A percentile compares a stretch with the other conserved stretches of the same genome.
These are phyloP conservation scores for Minunthozetes semirufus DNA, from an alignment of 2,888 invertebrate species.

Conservation along the genomic window DNA sequence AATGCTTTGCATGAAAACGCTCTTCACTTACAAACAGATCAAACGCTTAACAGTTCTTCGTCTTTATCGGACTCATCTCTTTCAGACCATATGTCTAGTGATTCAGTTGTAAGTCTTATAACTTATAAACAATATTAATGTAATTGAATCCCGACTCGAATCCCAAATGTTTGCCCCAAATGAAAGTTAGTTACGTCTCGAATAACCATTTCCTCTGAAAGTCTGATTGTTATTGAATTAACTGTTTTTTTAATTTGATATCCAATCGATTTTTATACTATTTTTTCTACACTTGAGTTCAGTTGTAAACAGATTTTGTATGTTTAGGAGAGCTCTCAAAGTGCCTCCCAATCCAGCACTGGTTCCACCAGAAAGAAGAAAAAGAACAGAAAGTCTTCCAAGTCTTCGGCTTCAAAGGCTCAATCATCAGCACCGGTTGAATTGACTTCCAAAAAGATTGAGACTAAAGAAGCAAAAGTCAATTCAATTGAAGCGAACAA, in stretches of 20 bases:
- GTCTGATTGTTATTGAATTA: background rate
- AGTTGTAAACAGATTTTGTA: background rate
- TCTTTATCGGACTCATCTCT: background rate
- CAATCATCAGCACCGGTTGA: conserved; percentile 7
- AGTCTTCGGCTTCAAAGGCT: background rate
- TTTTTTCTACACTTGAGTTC: background rate
- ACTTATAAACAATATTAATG: background rate
- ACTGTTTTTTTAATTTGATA: background rate
- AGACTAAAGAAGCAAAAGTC: background rate
- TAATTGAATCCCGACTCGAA: background rate
- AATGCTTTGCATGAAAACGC: conserved; percentile 10
- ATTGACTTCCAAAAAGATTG: background rate
- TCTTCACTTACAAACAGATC: background rate
- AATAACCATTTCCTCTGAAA: background rate
- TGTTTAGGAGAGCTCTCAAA: conserved; percentile 9
- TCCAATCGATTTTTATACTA: background rate
- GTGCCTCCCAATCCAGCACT: background rate
- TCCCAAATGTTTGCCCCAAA: background rate
- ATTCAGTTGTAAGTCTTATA: conserved; percentile 3
- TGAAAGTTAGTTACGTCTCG: background rate
- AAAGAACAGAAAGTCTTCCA: background rate
- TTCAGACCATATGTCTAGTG: conserved; percentile 4
- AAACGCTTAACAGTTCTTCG: conserved; percentile 13
- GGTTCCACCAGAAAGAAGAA: conserved; percentile 6
- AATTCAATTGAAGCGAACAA: conserved; percentile 13